phyloP scores from a whole-genome alignment of 2,113 vertebrate species.

The Salminus brasiliensis region DNA sequence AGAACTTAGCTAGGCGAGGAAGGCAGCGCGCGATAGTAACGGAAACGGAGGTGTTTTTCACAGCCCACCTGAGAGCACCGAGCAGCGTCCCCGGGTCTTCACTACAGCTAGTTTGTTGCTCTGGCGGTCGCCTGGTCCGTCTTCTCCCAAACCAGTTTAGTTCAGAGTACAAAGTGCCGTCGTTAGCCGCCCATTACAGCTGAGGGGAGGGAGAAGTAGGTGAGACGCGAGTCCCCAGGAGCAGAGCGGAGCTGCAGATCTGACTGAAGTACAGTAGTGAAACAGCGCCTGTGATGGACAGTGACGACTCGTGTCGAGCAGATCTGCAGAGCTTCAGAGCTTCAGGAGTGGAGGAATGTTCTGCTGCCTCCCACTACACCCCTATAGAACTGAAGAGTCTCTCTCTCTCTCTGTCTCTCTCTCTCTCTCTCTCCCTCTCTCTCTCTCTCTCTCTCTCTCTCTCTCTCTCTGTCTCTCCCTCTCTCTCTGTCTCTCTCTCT shows the following conservation, averaged over 20 bases:
- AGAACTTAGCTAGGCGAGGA: no score
- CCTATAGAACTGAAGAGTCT: neutral
- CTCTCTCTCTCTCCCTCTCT: neutral
- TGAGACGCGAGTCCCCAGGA: no score
- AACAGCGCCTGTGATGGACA: neutral
- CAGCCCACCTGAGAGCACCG: neutral
- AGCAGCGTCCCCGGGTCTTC: neutral
- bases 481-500: constrained; percentile 7
- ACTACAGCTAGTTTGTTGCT: neutral
- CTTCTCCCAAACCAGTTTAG: neutral
- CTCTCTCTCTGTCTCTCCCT: neutral
- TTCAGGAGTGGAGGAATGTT: neutral
- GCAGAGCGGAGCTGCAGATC: neutral
- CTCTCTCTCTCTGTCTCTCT: constrained; percentile 3
- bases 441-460: neutral
- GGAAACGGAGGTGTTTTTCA: no score
- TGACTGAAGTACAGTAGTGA: neutral
- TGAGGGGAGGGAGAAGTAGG: neutral
- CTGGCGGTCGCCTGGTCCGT: neutral
- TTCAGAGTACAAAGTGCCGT: neutral
- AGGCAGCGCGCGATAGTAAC: no score
- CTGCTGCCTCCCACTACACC: neutral
- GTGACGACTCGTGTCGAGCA: neutral
- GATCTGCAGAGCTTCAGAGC: constrained; percentile 1
- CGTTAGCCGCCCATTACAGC: neutral